Conservation (phyloP, 2,888 invertebrate genomes). For the Zeuzera pyrina region DNA sequence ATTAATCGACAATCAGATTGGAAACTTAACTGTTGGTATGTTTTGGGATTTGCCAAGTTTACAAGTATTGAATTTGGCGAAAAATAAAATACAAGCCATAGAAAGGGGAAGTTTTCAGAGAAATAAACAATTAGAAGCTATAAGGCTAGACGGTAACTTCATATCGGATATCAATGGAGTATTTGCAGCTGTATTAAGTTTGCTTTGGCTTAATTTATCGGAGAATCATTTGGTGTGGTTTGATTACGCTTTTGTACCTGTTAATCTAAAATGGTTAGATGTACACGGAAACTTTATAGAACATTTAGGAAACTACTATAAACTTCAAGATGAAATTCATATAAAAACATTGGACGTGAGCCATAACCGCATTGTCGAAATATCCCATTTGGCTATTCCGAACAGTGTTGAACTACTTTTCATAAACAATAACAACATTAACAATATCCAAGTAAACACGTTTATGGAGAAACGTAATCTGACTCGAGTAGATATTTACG, state of each 20-base stretch:
- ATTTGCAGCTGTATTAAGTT: constrained; percentile 84
- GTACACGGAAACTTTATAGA: constrained; percentile 92
- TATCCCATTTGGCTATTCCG: constrained; percentile 87
- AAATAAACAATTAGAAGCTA: constrained; percentile 87
- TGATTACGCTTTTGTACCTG: constrained; percentile 92
- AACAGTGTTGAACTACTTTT: constrained; percentile 89
- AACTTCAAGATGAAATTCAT: constrained; percentile 83
- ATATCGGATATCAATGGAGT: constrained; percentile 91
- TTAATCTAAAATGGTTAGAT: constrained; percentile 90
- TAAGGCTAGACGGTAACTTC: constrained; percentile 90
- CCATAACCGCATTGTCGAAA: constrained; percentile 87
- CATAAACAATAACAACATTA: constrained; percentile 91
- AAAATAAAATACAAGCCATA: constrained; percentile 88
- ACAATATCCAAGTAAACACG: constrained; percentile 85
- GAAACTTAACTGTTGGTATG: constrained; percentile 87
- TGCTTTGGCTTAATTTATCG: constrained; percentile 90
- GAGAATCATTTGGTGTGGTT: constrained; percentile 94
- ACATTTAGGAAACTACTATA: constrained; percentile 89
- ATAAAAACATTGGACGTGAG: constrained; percentile 91
- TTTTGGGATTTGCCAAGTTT: constrained; percentile 87
- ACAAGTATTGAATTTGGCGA: constrained; percentile 89
- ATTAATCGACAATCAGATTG: constrained; percentile 91
- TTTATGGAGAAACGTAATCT: constrained; percentile 88
- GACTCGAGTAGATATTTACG: constrained; percentile 91
- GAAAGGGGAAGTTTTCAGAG: constrained; percentile 88